Evolutionary conservation across 1,140 invertebrate species (phyloP).

Genomic region (Sycophila sp.): DNA sequence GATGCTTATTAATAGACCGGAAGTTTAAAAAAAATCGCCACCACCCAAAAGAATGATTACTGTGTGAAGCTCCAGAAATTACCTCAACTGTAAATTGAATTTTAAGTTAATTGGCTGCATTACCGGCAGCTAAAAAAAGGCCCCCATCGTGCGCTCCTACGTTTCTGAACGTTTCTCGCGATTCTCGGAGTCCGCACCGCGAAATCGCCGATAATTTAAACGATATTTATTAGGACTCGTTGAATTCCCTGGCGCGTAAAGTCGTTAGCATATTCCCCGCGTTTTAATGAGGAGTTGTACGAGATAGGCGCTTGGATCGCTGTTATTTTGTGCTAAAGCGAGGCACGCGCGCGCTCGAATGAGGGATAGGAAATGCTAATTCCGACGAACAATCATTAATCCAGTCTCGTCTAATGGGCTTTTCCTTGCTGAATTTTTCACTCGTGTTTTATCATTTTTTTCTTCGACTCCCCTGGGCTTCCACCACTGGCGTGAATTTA

Average conservation of each 20-base stretch:
- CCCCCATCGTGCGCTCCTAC: not conserved
- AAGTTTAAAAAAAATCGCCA: too few species aligned
- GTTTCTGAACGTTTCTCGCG: too few species aligned
- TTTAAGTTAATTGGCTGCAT: too few species aligned
- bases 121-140: not conserved
- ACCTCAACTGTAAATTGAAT: too few species aligned
- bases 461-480: too few species aligned
- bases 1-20: too few species aligned
- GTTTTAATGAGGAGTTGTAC: conserved; percentile 8
- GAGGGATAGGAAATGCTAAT: conserved; percentile 8
- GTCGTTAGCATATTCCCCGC: conserved; percentile 21
- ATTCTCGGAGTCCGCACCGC: too few species aligned
- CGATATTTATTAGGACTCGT: conserved; percentile 16
- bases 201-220: conserved; percentile 15
- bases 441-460: not conserved
- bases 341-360: not conserved
- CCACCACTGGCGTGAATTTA: too few species aligned
- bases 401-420: not conserved
- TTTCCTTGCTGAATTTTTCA: not conserved
- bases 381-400: not conserved
- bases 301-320: not conserved
- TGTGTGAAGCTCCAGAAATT: too few species aligned
- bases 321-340: not conserved
- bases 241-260: conserved; percentile 4
- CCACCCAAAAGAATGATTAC: too few species aligned